A percentile compares a stretch with the other conserved stretches of the same genome.
These are phyloP conservation scores for Dendrocincla fuliginosa DNA, from an alignment of 2,797 vertebrate species.

Conservation along the genomic window DNA sequence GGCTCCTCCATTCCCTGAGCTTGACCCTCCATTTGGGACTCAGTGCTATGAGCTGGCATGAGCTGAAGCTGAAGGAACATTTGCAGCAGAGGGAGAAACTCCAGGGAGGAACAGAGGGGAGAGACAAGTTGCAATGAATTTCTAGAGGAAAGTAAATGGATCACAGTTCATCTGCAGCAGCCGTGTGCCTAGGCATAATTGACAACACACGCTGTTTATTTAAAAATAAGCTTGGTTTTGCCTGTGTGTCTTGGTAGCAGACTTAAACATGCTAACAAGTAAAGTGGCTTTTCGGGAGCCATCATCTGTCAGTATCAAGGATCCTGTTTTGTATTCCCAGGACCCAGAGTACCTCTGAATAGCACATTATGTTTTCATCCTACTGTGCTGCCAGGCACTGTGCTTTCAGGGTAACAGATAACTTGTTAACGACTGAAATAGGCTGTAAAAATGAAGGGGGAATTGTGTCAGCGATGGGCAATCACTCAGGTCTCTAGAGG, in stretches of 20 bases:
- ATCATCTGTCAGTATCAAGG: slow-evolving; percentile 22
- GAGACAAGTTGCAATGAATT: neutral
- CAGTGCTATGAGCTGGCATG: rapidly evolving
- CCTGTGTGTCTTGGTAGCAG: neutral
- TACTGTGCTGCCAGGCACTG: slow-evolving; percentile 12
- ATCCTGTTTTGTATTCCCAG: neutral
- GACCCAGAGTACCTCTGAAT: slow-evolving; percentile 15
- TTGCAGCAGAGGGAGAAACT: neutral
- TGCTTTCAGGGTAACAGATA: slow-evolving; percentile 9
- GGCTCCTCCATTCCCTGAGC: neutral
- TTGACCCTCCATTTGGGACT: rapidly evolving
- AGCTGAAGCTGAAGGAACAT: neutral
- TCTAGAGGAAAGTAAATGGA: neutral
- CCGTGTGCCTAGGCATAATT: neutral
- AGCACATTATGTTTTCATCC: slow-evolving; percentile 45
- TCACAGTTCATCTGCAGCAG: neutral
- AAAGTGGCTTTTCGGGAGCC: slow-evolving; percentile 7
- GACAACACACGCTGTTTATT: neutral
- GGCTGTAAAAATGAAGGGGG: neutral
- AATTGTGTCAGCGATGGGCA: neutral
- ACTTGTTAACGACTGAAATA: neutral
- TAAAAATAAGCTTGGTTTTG: slow-evolving; percentile 9
- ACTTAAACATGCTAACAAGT: slow-evolving; percentile 11
- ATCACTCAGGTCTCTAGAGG: neutral
- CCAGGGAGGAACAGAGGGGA: neutral